Percentiles rank a stretch among this genome's conserved stretches.
Evolutionary conservation across 2,888 invertebrate genomes (phyloP).

Genomic region (Molorchus minor): DNA sequence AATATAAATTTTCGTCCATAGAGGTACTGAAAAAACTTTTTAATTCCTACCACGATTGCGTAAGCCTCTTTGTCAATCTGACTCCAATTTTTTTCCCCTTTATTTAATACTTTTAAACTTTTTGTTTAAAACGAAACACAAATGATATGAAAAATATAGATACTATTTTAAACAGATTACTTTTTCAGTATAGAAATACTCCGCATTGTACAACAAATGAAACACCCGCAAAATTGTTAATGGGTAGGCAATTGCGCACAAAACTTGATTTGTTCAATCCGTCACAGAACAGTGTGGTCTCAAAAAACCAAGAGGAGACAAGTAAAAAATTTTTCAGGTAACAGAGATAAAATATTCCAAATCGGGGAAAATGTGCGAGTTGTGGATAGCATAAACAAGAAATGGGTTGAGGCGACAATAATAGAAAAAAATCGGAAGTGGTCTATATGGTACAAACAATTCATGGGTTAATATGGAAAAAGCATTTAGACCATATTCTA

Average conservation of each 20-base stretch:
- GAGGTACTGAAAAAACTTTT: conserved; percentile 7
- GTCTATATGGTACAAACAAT: not conserved
- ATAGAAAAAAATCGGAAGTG: not conserved
- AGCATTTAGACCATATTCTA: not conserved
- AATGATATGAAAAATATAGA: not conserved
- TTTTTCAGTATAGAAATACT: conserved; percentile 6
- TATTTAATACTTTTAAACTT: not conserved
- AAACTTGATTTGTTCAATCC: conserved; percentile 11
- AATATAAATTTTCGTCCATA: not conserved
- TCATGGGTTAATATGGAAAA: not conserved
- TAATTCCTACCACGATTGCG: not conserved
- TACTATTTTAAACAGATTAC: not conserved
- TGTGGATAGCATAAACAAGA: not conserved
- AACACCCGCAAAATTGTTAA: conserved; percentile 16
- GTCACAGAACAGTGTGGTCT: not conserved
- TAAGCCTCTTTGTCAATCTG: conserved; percentile 4
- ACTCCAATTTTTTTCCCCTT: not conserved
- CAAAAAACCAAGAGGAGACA: not conserved
- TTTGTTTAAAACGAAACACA: not conserved
- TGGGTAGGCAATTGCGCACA: conserved; percentile 11
- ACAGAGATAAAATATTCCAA: not conserved
- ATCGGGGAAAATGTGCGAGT: not conserved
- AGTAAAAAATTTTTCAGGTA: not conserved
- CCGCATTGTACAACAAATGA: not conserved
- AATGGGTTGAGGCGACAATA: not conserved